Percentiles rank a stretch among this genome's conserved stretches.
These are phyloP conservation scores for Trypoxylon attenuatum DNA, from an alignment of 2,888 invertebrate species.

Conservation along the genomic window DNA sequence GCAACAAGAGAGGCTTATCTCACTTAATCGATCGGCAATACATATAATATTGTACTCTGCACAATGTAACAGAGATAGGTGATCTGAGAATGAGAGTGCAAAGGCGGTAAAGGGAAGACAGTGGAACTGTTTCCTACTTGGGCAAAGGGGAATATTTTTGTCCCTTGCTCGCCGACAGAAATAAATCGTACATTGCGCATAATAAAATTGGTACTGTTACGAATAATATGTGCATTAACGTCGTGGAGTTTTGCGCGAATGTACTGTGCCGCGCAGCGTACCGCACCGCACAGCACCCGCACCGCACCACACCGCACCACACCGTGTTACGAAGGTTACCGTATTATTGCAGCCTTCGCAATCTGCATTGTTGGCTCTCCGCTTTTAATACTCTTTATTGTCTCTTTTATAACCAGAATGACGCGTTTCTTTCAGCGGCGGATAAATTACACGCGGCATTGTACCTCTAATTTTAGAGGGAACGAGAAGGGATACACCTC, in stretches of 20 bases:
- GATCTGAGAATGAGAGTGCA: no score
- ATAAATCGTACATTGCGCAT: conserved; percentile 50
- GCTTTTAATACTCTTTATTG: conserved; percentile 62
- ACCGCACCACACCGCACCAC: conserved; percentile 3
- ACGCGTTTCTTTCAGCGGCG: conserved; percentile 60
- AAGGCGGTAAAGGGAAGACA: no score
- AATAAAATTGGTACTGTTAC: conserved; percentile 56
- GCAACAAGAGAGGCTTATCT: no score
- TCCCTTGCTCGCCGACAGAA: conserved; percentile 28
- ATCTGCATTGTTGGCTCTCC: conserved; percentile 59
- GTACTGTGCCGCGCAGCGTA: no score
- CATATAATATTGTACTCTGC: no score
- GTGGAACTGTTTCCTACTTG: no score
- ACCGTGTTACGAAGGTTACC: conserved; percentile 57
- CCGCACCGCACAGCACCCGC: conserved; percentile 27
- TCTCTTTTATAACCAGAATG: conserved; percentile 60
- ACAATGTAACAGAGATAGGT: no score
- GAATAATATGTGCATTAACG: conserved; percentile 54
- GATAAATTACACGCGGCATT: conserved; percentile 60
- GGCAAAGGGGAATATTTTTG: no score
- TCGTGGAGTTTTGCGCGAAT: conserved; percentile 50
- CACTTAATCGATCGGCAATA: conserved; percentile 41
- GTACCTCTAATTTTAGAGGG: conserved; percentile 56
- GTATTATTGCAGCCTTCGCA: conserved; percentile 61
- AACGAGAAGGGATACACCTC: conserved; percentile 28